These are phyloP conservation scores for Drosophila lacteicornis DNA, from an alignment of 1,140 invertebrate genomes.

Conservation along the genomic window DNA sequence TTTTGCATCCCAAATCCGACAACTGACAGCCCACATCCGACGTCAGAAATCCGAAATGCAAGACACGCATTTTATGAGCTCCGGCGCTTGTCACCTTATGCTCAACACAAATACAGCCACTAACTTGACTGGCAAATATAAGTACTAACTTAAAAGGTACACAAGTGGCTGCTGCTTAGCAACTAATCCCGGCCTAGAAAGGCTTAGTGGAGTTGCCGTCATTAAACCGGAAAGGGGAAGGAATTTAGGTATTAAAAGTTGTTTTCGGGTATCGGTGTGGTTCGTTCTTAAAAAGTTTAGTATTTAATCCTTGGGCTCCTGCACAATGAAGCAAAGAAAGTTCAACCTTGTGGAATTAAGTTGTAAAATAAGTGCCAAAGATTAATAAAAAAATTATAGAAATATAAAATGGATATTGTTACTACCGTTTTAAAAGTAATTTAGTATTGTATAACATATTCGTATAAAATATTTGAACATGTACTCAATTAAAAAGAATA, in stretches of 20 bases:
- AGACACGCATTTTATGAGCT: conserved; percentile 43
- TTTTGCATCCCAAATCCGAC: conserved; percentile 29
- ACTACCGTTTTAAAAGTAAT: neutral
- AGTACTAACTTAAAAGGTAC: conserved; percentile 14
- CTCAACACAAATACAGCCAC: conserved; percentile 13
- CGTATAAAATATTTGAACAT: too few species aligned
- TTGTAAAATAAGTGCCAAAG: neutral
- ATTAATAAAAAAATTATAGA: too few species aligned
- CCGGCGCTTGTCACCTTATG: conserved; percentile 38
- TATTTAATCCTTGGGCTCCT: neutral
- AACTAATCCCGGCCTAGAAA: conserved; percentile 18
- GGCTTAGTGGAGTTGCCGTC: conserved; percentile 10
- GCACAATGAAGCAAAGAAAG: too few species aligned
- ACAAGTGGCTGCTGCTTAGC: conserved; percentile 12
- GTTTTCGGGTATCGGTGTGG: neutral
- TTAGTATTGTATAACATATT: neutral
- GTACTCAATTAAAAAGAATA: too few species aligned
- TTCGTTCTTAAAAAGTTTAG: neutral
- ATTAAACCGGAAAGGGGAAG: conserved; percentile 3
- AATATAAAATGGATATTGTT: too few species aligned
- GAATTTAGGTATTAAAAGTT: neutral
- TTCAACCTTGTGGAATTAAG: too few species aligned
- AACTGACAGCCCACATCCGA: neutral
- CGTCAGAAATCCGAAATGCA: conserved; percentile 17
- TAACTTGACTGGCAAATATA: conserved; percentile 12